phyloP scores from a whole-genome alignment of 1,140 invertebrate genomes.

The Heliothis virescens region DNA sequence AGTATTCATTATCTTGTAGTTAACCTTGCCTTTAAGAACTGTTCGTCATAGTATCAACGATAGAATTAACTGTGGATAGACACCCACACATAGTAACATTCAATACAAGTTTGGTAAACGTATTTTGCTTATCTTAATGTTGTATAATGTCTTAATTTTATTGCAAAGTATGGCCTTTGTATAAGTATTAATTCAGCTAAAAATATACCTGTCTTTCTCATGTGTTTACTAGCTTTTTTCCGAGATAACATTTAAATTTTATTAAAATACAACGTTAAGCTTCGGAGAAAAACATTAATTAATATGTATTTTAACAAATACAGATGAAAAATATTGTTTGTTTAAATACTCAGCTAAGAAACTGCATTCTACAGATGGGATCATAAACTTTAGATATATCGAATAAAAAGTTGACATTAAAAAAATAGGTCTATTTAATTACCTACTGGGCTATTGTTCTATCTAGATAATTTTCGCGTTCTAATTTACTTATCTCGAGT shows the following conservation, averaged over 20 bases:
- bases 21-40: no score
- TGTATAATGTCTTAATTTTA: background rate
- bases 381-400: no score
- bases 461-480: no score
- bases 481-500: no score
- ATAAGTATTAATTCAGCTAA: background rate
- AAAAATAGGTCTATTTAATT: no score
- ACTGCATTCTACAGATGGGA: background rate
- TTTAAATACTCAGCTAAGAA: background rate
- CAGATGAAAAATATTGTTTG: background rate
- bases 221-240: background rate
- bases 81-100: conserved; percentile 2
- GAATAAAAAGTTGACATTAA: no score
- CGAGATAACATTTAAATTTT: no score
- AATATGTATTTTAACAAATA: no score
- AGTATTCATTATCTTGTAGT: no score
- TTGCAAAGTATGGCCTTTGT: background rate
- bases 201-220: background rate
- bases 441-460: background rate
- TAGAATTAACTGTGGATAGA: background rate
- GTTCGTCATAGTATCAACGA: no score
- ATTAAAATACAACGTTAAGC: no score
- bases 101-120: background rate
- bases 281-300: no score
- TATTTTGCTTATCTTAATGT: conserved; percentile 11